Evolutionary conservation across 2,113 vertebrate genomes (phyloP), one percentile per base, ranked within the genome.

Genomic region (Romanogobio albipinnatus): DNA sequence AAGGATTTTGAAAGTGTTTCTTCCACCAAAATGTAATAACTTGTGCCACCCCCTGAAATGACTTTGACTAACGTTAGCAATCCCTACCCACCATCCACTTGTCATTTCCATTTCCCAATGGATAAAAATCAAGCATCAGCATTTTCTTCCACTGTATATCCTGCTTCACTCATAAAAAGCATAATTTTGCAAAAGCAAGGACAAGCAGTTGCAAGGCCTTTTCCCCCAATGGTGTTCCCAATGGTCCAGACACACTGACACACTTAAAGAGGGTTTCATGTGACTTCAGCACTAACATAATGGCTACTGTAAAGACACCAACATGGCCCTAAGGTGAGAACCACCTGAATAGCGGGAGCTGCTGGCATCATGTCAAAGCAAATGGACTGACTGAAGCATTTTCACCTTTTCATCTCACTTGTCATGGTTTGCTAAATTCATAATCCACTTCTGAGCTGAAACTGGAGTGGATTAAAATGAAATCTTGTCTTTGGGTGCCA

Each of bases 361-460:
- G 29, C 74, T 73, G 73, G 76, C 64, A 53, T 45, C 58, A 33
- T 79, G 49, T 14, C 62, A 74, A 29, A 84, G 29, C 64, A 84
- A 19, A 56, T 14, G 7, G 82, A 36, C 68, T 53, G 62, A 82
- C 36, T 24, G 58, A 83, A 85, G 71, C 64, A 61, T 59, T 75
- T 81, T 59, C 59, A 45, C 76, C 36, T 81, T 82, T 66, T 68
- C 76, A 49, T 87, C 58, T 56, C 29, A n/a, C 33, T 62, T 58
- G 62, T 82, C 84, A 87, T 53, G 43, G 22, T 78, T 82, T 74
- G 66, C 45, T 79, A 81, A 82, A 82, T 81, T 85, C 84, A 74
- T 64, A 87, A 64, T 82, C 83, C 79, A 85, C 36, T 82, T 78
- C 33, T 82, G 86, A 76, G 75, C 70, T 24, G 22, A 85, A 87